phyloP scores from a whole-genome alignment of 2,113 vertebrate species.

The Nesogale talazaci region DNA sequence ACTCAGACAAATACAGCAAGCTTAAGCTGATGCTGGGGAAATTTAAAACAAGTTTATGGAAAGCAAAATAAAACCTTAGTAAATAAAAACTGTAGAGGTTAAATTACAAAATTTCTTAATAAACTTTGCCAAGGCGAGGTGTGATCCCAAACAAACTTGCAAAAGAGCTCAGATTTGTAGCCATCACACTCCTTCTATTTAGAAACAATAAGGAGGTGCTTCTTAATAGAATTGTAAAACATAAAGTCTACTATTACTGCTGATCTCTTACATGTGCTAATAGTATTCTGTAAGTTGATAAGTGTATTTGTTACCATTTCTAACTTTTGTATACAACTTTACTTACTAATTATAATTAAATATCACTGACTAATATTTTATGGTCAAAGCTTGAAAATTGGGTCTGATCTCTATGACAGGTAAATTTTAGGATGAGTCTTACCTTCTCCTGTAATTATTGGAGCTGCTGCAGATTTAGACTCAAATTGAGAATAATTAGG shows the following conservation, averaged over 20 bases:
- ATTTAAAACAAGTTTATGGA: too few relatives aligned
- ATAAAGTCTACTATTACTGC: not conserved
- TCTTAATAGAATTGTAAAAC: not conserved
- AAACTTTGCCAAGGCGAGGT: not conserved
- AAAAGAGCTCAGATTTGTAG: not conserved
- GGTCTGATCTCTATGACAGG: not conserved
- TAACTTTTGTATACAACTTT: not conserved
- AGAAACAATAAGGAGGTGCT: not conserved
- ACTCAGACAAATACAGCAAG: too few relatives aligned
- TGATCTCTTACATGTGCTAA: not conserved
- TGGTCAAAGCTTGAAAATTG: not conserved
- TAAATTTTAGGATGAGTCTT: slow-evolving; percentile 6
- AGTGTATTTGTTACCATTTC: not conserved
- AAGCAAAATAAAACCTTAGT: too few relatives aligned
- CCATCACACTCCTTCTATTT: not conserved
- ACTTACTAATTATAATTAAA: not conserved
- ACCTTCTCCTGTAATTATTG: slow-evolving; percentile 43
- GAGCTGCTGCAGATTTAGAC: slow-evolving; percentile 44
- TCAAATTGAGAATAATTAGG: slow-evolving; percentile 54
- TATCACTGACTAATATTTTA: not conserved
- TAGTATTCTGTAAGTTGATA: not conserved
- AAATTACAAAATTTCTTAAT: too few relatives aligned
- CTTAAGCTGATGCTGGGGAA: too few relatives aligned
- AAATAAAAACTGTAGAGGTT: too few relatives aligned
- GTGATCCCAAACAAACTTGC: not conserved